Percentiles rank a stretch among this genome's conserved stretches.
Evolutionary conservation across 35 echinoderm and acorn worm genomes (phyloP).

Genomic region (Patiria miniata): DNA sequence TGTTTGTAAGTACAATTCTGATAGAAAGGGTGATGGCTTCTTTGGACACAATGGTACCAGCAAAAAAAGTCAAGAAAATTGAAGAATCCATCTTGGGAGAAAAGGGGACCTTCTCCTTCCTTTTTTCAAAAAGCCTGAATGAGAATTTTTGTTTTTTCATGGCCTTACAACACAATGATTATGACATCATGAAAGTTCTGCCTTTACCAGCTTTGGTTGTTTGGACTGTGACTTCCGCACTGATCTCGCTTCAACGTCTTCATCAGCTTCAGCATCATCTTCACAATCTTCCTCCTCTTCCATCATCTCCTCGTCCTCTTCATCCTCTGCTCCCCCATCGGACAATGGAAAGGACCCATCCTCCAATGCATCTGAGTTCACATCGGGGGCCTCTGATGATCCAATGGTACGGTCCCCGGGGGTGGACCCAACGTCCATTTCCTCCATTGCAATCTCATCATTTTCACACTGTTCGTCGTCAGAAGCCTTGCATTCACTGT

Average conservation of each 20-base stretch:
- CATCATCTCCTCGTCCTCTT: no score
- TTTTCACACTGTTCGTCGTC: neutral
- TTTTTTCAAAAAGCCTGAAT: no score
- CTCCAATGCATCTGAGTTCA: neutral
- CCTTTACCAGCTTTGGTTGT: conserved; percentile 59
- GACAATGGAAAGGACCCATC: conserved; percentile 20
- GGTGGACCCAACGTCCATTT: neutral
- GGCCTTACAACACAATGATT: no score
- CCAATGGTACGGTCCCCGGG: neutral
- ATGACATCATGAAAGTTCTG: no score
- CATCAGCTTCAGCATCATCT: conserved; percentile 38
- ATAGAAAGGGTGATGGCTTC: no score
- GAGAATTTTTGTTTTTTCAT: no score
- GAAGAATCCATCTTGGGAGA: no score
- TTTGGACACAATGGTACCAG: no score
- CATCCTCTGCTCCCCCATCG: conserved; percentile 24
- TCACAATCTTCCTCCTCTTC: conserved; percentile 20
- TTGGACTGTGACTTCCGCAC: conserved; percentile 11
- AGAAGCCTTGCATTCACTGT: neutral
- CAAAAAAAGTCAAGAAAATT: no score
- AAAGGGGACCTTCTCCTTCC: no score
- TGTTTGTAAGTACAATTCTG: no score
- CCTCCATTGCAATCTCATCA: neutral
- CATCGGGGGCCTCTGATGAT: neutral
- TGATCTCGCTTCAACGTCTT: conserved; percentile 30